These are phyloP conservation scores for Tuberolachnus salignus DNA, from an alignment of 2,888 invertebrate species.

Conservation along the genomic window DNA sequence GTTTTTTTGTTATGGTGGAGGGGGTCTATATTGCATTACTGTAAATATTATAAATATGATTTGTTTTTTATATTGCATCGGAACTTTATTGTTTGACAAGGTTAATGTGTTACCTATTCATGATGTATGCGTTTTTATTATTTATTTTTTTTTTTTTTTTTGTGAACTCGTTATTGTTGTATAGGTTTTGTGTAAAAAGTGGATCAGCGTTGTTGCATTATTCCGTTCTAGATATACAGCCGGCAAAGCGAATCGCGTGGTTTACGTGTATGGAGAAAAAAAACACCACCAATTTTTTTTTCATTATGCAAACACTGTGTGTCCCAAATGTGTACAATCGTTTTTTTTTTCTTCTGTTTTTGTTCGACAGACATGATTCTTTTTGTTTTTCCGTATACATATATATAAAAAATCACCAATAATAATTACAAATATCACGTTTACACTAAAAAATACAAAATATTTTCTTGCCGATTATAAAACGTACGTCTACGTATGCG, in stretches of 20 bases:
- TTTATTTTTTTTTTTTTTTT: background rate
- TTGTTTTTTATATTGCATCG: too few species aligned
- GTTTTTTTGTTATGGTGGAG: too few species aligned
- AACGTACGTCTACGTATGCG: too few species aligned
- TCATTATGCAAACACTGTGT: conserved; percentile 11
- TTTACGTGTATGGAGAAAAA: conserved; percentile 27
- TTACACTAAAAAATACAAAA: background rate
- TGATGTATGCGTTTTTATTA: background rate
- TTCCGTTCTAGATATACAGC: conserved; percentile 41
- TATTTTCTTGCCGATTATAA: too few species aligned
- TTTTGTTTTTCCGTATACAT: background rate
- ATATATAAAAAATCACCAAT: background rate
- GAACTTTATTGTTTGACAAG: too few species aligned
- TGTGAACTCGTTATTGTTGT: conserved; percentile 7
- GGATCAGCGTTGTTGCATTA: conserved; percentile 29
- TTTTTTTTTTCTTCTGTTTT: background rate
- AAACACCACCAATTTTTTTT: conserved; percentile 29
- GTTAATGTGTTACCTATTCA: too few species aligned
- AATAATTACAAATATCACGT: conserved; percentile 11
- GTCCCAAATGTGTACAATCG: conserved; percentile 5
- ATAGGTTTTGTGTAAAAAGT: conserved; percentile 47
- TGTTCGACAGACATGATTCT: background rate
- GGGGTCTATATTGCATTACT: too few species aligned
- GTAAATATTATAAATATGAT: too few species aligned
- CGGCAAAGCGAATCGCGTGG: conserved; percentile 47